These are phyloP conservation scores for Drosophila paulistorum DNA, from an alignment of 1,140 invertebrate genomes.

Conservation along the genomic window DNA sequence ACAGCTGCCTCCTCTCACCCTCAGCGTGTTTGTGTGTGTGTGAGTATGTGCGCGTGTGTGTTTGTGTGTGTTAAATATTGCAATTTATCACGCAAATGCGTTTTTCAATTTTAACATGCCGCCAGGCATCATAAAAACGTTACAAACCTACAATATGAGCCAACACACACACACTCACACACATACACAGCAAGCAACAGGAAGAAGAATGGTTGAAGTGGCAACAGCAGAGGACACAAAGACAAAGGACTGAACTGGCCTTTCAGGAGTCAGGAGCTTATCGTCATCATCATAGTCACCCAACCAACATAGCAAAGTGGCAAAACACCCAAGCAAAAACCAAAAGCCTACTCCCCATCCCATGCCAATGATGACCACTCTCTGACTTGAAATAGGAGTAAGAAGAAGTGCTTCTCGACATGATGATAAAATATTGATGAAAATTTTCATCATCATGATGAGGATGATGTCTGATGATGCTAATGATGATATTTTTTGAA, in stretches of 20 bases:
- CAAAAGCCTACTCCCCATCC: conserved; percentile 23
- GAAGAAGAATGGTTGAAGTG: conserved; percentile 40
- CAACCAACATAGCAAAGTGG: conserved; percentile 38
- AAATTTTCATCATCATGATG: background rate
- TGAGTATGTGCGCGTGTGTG: background rate
- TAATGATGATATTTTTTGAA: background rate
- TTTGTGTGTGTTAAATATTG: conserved; percentile 82
- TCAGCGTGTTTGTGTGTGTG: conserved; percentile 26
- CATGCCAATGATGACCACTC: background rate
- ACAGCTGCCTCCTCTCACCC: conserved; percentile 66
- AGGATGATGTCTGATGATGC: background rate
- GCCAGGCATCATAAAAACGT: conserved; percentile 83
- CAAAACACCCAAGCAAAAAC: conserved; percentile 35
- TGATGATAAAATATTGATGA: conserved; percentile 13
- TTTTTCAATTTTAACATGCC: conserved; percentile 83
- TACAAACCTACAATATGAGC: conserved; percentile 80
- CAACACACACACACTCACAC: conserved; percentile 42
- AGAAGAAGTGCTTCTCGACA: background rate
- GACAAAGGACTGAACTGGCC: conserved; percentile 21
- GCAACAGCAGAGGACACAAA: conserved; percentile 29
- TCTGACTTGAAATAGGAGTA: conserved; percentile 8
- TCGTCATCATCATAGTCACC: conserved; percentile 13
- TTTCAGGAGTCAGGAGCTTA: conserved; percentile 12
- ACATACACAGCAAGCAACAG: conserved; percentile 2
- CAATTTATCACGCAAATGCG: conserved; percentile 83